Percentiles rank a stretch among this genome's conserved stretches.
These are phyloP conservation scores for Acrocephalus scirpaceus DNA, from an alignment of 2,797 vertebrate species.

Conservation along the genomic window DNA sequence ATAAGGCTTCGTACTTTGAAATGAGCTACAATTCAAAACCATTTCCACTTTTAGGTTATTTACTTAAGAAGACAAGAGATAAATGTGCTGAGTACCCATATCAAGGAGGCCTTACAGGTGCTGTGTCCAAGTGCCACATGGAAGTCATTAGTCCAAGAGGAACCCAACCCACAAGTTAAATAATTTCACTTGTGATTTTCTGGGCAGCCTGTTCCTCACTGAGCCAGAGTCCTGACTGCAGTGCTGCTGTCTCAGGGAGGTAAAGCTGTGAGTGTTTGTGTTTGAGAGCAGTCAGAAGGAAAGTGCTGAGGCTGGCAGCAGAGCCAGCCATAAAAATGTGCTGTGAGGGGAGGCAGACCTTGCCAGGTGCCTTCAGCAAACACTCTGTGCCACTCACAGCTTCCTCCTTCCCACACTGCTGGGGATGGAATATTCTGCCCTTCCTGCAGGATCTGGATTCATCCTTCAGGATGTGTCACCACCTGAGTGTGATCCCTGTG, in stretches of 20 bases:
- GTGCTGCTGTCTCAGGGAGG: not conserved
- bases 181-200: not conserved
- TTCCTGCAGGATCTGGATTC: not conserved
- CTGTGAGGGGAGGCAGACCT: not conserved
- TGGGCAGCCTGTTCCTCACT: not conserved
- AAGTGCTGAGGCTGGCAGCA: not conserved
- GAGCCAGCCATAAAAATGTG: not conserved
- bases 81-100: not conserved
- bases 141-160: not conserved
- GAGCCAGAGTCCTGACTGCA: not conserved
- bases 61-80: not conserved
- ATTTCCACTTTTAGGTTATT: not conserved
- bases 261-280: not conserved
- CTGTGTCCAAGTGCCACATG: not conserved
- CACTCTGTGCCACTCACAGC: not conserved
- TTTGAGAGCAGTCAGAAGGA: not conserved
- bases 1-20: not conserved
- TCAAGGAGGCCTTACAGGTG: not conserved
- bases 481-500: not conserved
- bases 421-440: not conserved
- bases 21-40: not conserved
- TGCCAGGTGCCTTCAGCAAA: not conserved
- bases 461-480: not conserved
- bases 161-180: not conserved
- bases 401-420: not conserved